phyloP scores from a whole-genome alignment of 2,797 vertebrate genomes.

The Leptatherina wallacei region DNA sequence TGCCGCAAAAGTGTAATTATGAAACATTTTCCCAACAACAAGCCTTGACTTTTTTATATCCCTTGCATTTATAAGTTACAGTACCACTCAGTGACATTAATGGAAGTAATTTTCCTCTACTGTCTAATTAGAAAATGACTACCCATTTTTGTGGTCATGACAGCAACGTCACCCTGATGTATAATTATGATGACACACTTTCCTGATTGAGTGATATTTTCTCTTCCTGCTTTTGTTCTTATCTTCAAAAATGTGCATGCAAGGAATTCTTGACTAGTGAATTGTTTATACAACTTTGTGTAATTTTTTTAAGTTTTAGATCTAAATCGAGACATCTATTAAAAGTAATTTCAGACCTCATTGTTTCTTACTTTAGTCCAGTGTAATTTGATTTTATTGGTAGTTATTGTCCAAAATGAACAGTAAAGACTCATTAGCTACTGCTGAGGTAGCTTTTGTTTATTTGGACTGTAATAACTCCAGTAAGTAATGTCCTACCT shows the following conservation, averaged over 20 bases:
- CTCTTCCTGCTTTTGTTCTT: constrained; percentile 12
- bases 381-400: no score
- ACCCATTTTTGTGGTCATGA: constrained; percentile 28
- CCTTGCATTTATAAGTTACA: background rate
- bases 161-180: constrained; percentile 26
- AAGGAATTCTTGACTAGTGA: background rate
- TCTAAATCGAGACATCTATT: background rate
- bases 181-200: constrained; percentile 45
- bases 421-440: no score
- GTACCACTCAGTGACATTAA: constrained; percentile 11
- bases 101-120: constrained; percentile 14
- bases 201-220: constrained; percentile 37
- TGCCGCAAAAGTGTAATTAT: constrained; percentile 15
- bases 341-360: no score
- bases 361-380: no score
- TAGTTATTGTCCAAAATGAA: no score
- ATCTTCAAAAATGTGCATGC: background rate
- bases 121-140: constrained; percentile 48
- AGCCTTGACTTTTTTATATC: background rate
- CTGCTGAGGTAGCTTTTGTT: no score
- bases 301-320: background rate
- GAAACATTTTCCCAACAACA: constrained; percentile 11
- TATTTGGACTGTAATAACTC: no score
- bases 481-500: no score
- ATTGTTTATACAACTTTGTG: background rate